Evolutionary conservation across 30 jellyfish, hydroid and myxozoan species (phyloP).

Genomic region (Hydractinia symbiolongicarpus): DNA sequence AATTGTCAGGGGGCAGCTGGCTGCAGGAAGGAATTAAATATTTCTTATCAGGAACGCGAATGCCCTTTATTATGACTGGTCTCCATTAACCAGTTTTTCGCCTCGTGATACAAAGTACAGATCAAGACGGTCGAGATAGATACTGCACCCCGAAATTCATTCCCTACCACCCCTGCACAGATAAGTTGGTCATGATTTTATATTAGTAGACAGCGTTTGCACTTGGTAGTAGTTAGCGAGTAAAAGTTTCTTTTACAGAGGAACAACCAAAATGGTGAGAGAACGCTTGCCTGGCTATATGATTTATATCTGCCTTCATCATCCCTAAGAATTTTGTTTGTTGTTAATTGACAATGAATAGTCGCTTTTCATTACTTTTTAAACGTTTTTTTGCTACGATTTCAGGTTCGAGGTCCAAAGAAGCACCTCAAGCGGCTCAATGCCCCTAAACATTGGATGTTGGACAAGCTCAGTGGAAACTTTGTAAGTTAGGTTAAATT

Average conservation of each 20-base stretch:
- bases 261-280: constrained; percentile 46
- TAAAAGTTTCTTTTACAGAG: constrained; percentile 18
- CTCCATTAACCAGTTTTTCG: too few species aligned
- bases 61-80: too few species aligned
- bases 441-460: constrained; percentile 99
- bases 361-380: not conserved
- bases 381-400: constrained; percentile 1
- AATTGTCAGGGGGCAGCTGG: too few species aligned
- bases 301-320: not conserved
- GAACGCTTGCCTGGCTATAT: not conserved
- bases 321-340: not conserved
- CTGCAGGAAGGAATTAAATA: too few species aligned
- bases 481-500: constrained; percentile 53
- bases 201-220: too few species aligned
- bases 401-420: constrained; percentile 98
- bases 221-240: too few species aligned
- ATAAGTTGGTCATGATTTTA: too few species aligned
- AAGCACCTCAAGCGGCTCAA: constrained; percentile 99
- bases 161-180: too few species aligned
- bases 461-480: constrained; percentile 95
- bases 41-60: too few species aligned
- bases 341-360: not conserved
- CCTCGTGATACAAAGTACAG: too few species aligned
- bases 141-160: too few species aligned
- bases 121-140: too few species aligned